These are phyloP conservation scores for Enteromius fasciolatus DNA, from an alignment of 2,797 vertebrate genomes.

Conservation along the genomic window DNA sequence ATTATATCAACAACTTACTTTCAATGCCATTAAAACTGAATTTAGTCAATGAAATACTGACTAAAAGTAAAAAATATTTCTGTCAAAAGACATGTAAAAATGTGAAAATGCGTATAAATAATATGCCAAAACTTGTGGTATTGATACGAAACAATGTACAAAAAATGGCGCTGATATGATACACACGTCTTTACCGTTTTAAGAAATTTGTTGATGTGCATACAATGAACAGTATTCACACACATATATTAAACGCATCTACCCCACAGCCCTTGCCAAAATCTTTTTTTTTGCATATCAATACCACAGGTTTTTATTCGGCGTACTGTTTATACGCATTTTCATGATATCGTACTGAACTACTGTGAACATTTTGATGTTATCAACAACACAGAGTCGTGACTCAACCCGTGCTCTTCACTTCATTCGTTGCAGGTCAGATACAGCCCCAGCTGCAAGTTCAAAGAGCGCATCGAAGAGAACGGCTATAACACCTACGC, in stretches of 20 bases:
- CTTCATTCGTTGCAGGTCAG: constrained; percentile 76
- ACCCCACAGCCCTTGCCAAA: too few relatives aligned
- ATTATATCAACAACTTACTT: neutral
- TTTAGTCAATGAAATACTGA: neutral
- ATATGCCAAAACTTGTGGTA: too few relatives aligned
- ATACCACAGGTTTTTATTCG: too few relatives aligned
- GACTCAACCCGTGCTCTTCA: neutral
- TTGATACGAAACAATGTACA: too few relatives aligned
- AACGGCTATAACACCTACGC: constrained; percentile 95
- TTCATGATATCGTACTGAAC: neutral
- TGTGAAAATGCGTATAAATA: too few relatives aligned
- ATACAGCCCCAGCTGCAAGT: constrained; percentile 90
- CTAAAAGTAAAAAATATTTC: neutral
- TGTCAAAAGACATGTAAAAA: neutral
- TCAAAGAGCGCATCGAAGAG: constrained; percentile 92
- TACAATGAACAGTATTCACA: too few relatives aligned
- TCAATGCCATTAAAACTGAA: neutral
- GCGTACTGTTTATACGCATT: too few relatives aligned
- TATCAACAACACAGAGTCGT: neutral
- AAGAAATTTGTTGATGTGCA: too few relatives aligned
- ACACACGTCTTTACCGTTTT: too few relatives aligned
- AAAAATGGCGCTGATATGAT: too few relatives aligned
- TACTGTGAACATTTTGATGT: neutral
- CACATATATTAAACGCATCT: too few relatives aligned
- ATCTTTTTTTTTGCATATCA: too few relatives aligned